Evolutionary conservation across 2,797 vertebrate genomes (phyloP), one percentile per base, ranked within the genome.

Genomic region (Microchirus variegatus): DNA sequence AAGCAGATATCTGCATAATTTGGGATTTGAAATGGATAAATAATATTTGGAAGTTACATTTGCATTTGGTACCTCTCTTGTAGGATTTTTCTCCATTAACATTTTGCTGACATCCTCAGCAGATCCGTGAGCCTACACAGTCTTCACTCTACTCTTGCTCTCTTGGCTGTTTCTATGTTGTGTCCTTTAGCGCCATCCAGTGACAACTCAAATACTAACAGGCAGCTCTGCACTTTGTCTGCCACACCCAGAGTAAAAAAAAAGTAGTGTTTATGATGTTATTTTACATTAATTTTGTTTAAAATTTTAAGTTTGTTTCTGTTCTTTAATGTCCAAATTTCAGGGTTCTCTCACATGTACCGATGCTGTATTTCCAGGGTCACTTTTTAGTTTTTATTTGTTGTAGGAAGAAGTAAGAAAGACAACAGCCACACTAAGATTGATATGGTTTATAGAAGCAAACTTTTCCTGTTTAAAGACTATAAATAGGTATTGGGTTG

Each of bases 151-250:
- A 22, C 22, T 22, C 3, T 22, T 5, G 3, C 22, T 22, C 5
- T 22, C 22, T 22, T 22, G 22, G 22, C 22, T 22, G 22, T 31
- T 31, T 31, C 31, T 7, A 31, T 31, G 31, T 6, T 31, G 31
- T 77, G 1, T 76, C 19, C 49, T 77, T 37, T 73, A 56, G 37
- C 73, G 56, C 77, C 66, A 82, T 68, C 83, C 1, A 48, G 82
- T 87, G 82, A 11, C 15, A 41, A 4, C 3, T 48, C 26, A 42
- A 1, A 67, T 14, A 64, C 71, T 59, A 69, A 64, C 68, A 75
- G 22, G 13, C 35, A 12, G 2, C 16, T n/a, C n/a, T n/a, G n/a
- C n/a, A n/a, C n/a, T n/a, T n/a, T n/a, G n/a, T n/a, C n/a, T 56
- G 22, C 22, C 22, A 22, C 22, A 22, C 22, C 22, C 22, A 22